Evolutionary conservation across 2,113 vertebrate species (phyloP).

Genomic region (Stictonetta naevosa): DNA sequence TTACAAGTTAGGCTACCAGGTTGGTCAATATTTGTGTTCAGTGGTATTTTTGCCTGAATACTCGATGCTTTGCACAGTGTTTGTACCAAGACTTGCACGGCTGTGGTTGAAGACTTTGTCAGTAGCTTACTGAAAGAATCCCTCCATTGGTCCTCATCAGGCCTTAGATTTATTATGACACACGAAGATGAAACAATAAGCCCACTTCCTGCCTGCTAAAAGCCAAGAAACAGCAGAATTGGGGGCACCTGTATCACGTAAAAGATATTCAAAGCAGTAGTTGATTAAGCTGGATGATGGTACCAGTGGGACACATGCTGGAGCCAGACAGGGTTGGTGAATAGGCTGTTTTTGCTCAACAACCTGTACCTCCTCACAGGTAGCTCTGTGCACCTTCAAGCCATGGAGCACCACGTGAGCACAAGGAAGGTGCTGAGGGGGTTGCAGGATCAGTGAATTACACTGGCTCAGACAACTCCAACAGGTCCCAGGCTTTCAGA

Average conservation of each 20-base stretch:
- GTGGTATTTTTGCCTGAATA: not conserved
- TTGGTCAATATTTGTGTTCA: not conserved
- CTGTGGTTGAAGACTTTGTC: not conserved
- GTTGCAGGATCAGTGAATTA: not conserved
- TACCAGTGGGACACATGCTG: not conserved
- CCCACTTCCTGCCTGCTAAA: not conserved
- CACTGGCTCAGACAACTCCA: not conserved
- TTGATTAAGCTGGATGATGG: not conserved
- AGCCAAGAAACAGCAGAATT: not conserved
- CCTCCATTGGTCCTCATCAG: not conserved
- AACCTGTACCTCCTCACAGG: not conserved
- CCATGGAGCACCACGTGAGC: not conserved
- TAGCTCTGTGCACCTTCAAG: not conserved
- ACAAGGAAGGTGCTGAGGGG: not conserved
- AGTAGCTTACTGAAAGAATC: not conserved
- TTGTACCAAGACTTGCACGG: not conserved
- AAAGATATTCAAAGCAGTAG: not conserved
- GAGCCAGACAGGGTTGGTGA: not conserved
- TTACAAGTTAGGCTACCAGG: not conserved
- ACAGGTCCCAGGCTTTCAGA: not conserved
- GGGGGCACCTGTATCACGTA: accelerated
- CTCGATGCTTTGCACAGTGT: accelerated
- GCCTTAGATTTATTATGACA: not conserved
- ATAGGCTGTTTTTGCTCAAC: not conserved
- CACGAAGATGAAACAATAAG: not conserved